A percentile compares a stretch with the other conserved stretches of the same genome.
Conservation (phyloP, 2,797 vertebrate species). For the Cirrhinus molitorella region DNA sequence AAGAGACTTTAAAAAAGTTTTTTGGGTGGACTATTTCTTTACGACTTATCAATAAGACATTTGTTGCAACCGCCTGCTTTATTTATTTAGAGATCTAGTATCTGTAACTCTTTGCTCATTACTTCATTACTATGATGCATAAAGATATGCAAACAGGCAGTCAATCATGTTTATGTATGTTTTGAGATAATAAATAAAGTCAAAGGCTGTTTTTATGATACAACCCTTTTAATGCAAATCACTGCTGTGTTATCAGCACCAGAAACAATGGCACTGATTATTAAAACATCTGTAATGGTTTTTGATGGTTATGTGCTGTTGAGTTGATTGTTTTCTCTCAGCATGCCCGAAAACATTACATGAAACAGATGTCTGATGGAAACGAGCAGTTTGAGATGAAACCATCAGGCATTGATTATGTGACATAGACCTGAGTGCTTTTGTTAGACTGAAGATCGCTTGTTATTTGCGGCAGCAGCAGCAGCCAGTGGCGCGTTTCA, state of each 20-base stretch:
- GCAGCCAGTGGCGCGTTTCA: conserved; percentile 10
- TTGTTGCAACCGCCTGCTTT: neutral
- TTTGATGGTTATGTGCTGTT: conserved; percentile 5
- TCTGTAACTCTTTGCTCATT: no score
- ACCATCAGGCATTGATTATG: conserved; percentile 34
- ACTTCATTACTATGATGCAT: neutral
- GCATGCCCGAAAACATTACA: neutral
- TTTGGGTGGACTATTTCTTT: neutral
- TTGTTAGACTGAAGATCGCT: conserved; percentile 27
- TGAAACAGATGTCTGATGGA: neutral
- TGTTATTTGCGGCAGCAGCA: neutral
- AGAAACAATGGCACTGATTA: neutral
- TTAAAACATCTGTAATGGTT: neutral
- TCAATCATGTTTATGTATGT: neutral
- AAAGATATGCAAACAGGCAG: neutral
- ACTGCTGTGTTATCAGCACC: neutral
- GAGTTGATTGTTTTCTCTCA: conserved; percentile 11
- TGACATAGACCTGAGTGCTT: conserved; percentile 16
- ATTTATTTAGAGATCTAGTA: no score
- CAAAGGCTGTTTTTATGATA: neutral
- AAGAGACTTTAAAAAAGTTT: neutral
- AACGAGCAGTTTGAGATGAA: conserved; percentile 11
- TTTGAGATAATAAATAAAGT: neutral
- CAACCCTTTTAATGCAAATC: neutral
- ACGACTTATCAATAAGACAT: neutral